Evolutionary conservation across 2,113 vertebrate genomes (phyloP).

Genomic region (Meriones unguiculatus): DNA sequence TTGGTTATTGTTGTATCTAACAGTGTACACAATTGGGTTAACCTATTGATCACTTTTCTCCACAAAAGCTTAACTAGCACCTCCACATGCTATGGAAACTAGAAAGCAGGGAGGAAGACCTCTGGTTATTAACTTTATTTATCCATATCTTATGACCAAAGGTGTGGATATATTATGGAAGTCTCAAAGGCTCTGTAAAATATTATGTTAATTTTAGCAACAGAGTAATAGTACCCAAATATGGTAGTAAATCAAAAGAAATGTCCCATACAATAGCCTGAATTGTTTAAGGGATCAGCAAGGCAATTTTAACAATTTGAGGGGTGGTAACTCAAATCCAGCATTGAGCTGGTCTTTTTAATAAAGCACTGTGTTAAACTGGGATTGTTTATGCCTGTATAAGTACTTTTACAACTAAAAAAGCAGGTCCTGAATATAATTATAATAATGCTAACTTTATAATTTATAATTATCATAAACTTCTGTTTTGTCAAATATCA

Average conservation of each 20-base stretch:
- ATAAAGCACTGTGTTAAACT: not conserved
- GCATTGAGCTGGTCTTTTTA: not conserved
- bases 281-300: not conserved
- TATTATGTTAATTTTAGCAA: not conserved
- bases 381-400: not conserved
- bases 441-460: not conserved
- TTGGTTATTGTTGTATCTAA: not conserved
- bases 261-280: not conserved
- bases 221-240: not conserved
- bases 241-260: not conserved
- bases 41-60: not conserved
- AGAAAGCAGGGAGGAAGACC: not conserved
- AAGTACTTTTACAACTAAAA: not conserved
- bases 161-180: no score
- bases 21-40: no score
- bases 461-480: conserved; percentile 2
- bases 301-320: not conserved
- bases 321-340: not conserved
- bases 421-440: not conserved
- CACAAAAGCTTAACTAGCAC: not conserved
- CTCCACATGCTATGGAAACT: not conserved
- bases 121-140: not conserved
- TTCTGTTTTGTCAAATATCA: conserved; percentile 5
- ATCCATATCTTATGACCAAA: not conserved
- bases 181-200: no score